Evolutionary conservation across 2,888 invertebrate genomes (phyloP), one percentile per base, ranked within the genome.

Genomic region (Galerucella nymphaeae): DNA sequence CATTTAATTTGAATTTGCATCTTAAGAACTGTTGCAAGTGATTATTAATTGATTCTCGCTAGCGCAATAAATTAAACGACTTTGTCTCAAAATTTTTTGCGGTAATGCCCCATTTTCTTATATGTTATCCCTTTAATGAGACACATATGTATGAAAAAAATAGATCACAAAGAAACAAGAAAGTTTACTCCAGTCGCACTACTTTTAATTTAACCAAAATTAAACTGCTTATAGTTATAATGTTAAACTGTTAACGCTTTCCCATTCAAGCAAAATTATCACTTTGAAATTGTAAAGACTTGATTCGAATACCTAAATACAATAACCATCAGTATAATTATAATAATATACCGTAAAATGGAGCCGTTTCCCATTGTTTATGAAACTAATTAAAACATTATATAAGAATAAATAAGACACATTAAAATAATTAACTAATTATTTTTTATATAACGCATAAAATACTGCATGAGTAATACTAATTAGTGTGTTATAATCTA

Each of bases 371-470:
- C 45, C 70, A 70, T 70, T 70, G 70, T 70, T 70, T 70, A 64
- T 45, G 55, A 70, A 70, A 70, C 63, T 41, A 48, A 63, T 70
- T 70, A 63, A 64, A 41, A 50, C n/a, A 41, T 63, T 70, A 70
- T 41, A 45, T 70, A 70, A 70, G 70, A 63, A 45, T 70, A 42
- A 64, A 30, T 63, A 59, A 59, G 53, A 57, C 6, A 57, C 10
- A 70, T 70, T 57, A 70, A 57, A 70, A 66, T 70, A 63, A 63
- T 70, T 72, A 70, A 70, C 62, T 58, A 72, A 69, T 66, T n/a
- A 16, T 75, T 71, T 71, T 74, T 75, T 75, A 75, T 75, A 75
- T 75, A 75, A 75, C 70, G 18, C 50, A 71, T 66, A 71, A 74
- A 69, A 69, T 50, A 64, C 62, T 66, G 66, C 74, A 66, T 72